phyloP scores from a whole-genome alignment of 2,113 vertebrate genomes.

The Heterotilapia buettikoferi region DNA sequence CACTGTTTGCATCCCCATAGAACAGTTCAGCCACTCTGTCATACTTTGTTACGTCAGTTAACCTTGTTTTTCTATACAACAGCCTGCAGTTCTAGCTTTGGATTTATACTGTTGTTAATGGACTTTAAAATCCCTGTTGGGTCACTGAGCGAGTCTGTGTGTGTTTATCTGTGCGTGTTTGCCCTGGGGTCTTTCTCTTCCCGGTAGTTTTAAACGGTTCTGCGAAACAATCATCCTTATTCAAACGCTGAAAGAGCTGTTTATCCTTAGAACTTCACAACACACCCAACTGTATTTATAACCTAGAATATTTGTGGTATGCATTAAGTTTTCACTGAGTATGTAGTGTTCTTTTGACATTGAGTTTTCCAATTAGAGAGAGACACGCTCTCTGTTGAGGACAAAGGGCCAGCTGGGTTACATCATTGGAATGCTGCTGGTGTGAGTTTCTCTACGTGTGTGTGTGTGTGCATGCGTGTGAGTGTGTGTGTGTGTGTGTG shows the following conservation, averaged over 20 bases:
- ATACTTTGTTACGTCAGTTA: background rate
- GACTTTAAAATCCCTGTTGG: background rate
- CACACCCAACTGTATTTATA: background rate
- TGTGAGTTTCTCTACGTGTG: conserved; percentile 11
- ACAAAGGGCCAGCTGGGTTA: conserved; percentile 66
- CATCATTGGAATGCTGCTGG: conserved; percentile 70
- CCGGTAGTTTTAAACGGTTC: background rate
- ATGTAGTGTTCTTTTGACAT: conserved; percentile 6
- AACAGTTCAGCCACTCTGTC: background rate
- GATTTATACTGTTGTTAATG: background rate
- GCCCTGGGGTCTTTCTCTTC: background rate
- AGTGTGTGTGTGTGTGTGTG: background rate
- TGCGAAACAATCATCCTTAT: background rate
- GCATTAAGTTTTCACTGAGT: background rate
- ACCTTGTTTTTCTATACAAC: background rate
- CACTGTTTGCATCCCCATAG: background rate
- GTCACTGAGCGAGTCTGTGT: background rate
- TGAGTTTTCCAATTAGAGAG: conserved; percentile 48
- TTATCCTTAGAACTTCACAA: background rate
- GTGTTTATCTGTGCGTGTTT: background rate
- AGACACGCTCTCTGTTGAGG: conserved; percentile 5
- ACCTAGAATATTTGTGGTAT: background rate
- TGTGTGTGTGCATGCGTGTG: conserved; percentile 8
- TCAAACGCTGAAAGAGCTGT: background rate
- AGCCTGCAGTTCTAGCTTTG: background rate